A percentile compares a stretch with the other conserved stretches of the same genome.
Conservation (phyloP, 2,888 invertebrate genomes). For the Amphipoea lucens region DNA sequence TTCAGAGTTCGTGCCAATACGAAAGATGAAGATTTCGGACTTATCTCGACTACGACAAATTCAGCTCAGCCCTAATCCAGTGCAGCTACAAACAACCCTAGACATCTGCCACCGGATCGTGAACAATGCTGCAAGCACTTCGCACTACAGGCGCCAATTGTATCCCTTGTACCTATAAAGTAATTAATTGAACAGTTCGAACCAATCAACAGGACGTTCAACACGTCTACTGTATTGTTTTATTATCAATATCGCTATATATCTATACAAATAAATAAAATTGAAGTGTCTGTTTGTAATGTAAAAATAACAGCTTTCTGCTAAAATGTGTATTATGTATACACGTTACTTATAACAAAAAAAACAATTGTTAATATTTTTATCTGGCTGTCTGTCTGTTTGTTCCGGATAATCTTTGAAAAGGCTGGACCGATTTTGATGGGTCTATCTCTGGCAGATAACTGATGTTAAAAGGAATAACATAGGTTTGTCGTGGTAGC, state of each 20-base stretch:
- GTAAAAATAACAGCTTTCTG: too few species aligned
- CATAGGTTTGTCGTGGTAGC: too few species aligned
- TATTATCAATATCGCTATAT: not conserved
- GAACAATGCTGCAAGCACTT: conserved; percentile 32
- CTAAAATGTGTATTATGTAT: too few species aligned
- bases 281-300: too few species aligned
- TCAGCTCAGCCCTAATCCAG: conserved; percentile 12
- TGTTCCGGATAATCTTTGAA: too few species aligned
- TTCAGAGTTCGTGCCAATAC: not conserved
- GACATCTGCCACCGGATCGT: conserved; percentile 15
- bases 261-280: too few species aligned
- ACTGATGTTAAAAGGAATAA: too few species aligned
- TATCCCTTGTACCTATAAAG: not conserved
- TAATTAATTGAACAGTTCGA: conserved; percentile 23
- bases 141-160: conserved; percentile 24
- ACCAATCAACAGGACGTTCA: conserved; percentile 24
- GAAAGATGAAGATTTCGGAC: not conserved
- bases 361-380: too few species aligned
- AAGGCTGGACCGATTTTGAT: too few species aligned
- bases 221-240: not conserved
- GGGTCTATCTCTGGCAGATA: too few species aligned
- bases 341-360: too few species aligned
- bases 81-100: not conserved
- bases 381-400: too few species aligned
- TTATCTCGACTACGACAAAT: not conserved